These are phyloP conservation scores for Himalopsyche anomala DNA, from an alignment of 2,888 invertebrate species.

Conservation along the genomic window DNA sequence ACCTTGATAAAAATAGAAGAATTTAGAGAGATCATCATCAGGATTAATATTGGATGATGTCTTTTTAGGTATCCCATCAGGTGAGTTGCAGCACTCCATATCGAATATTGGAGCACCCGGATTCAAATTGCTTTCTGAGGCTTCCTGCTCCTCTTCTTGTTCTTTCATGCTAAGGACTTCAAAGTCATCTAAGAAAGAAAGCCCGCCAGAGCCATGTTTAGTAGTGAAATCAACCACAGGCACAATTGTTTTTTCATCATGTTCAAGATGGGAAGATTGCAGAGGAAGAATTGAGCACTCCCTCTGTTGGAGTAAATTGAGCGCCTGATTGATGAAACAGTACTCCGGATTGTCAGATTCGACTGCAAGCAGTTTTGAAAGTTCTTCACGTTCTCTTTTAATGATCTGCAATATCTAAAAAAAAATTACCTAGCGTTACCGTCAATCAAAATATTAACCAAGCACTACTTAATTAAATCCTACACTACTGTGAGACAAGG, in stretches of 20 bases:
- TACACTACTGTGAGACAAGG: no score
- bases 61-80: not conserved
- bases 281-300: constrained; percentile 49
- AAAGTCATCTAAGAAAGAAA: constrained; percentile 48
- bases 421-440: constrained; percentile 59
- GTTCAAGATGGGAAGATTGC: not conserved
- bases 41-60: constrained; percentile 71
- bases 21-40: constrained; percentile 73
- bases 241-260: not conserved
- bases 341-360: constrained; percentile 88
- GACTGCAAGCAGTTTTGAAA: constrained; percentile 80
- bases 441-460: not conserved
- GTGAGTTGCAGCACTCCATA: not conserved
- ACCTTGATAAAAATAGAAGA: constrained; percentile 92
- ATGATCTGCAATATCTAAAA: constrained; percentile 82
- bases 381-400: constrained; percentile 83
- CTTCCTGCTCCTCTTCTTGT: not conserved
- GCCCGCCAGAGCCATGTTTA: constrained; percentile 41
- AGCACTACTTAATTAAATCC: not conserved
- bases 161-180: constrained; percentile 1
- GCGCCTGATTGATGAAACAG: constrained; percentile 90
- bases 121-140: constrained; percentile 67
- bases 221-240: constrained; percentile 38
- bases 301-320: constrained; percentile 80
- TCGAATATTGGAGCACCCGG: constrained; percentile 72